Conservation (phyloP, 2,797 vertebrate species). For the Calcarius lapponicus region DNA sequence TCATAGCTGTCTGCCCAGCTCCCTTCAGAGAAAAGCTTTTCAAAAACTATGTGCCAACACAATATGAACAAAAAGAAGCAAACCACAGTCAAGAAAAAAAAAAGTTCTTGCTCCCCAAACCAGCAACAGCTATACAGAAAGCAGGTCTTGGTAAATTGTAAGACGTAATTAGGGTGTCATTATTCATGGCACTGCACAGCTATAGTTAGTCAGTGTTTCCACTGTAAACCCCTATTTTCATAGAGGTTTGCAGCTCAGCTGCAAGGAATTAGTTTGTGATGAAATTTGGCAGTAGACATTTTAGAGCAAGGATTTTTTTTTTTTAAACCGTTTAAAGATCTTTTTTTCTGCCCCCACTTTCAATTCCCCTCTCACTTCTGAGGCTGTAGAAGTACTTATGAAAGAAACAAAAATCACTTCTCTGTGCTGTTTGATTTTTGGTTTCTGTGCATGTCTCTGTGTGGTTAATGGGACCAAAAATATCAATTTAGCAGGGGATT, state of each 20-base stretch:
- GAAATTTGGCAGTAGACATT: constrained; percentile 39
- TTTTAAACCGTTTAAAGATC: neutral
- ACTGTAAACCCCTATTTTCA: constrained; percentile 54
- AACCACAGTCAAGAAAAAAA: constrained; percentile 39
- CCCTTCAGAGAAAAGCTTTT: constrained; percentile 44
- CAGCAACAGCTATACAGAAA: constrained; percentile 25
- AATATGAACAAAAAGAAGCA: constrained; percentile 44
- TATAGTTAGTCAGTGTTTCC: constrained; percentile 67
- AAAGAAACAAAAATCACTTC: neutral
- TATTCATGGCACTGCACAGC: constrained; percentile 45
- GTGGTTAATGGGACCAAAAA: neutral
- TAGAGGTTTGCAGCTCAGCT: constrained; percentile 55
- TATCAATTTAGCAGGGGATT: neutral
- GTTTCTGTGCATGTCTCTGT: neutral
- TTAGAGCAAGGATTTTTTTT: neutral
- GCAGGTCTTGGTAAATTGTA: constrained; percentile 30
- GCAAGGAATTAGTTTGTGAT: constrained; percentile 57
- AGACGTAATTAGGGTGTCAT: constrained; percentile 24
- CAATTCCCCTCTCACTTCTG: neutral
- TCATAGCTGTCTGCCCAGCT: constrained; percentile 67
- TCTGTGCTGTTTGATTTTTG: neutral
- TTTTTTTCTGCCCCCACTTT: neutral
- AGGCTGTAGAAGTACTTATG: neutral
- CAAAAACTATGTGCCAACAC: constrained; percentile 51
- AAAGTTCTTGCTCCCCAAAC: constrained; percentile 8